Evolutionary conservation across 2,113 vertebrate genomes (phyloP), one percentile per base, ranked within the genome.

Genomic region (Brevimyrus niger): DNA sequence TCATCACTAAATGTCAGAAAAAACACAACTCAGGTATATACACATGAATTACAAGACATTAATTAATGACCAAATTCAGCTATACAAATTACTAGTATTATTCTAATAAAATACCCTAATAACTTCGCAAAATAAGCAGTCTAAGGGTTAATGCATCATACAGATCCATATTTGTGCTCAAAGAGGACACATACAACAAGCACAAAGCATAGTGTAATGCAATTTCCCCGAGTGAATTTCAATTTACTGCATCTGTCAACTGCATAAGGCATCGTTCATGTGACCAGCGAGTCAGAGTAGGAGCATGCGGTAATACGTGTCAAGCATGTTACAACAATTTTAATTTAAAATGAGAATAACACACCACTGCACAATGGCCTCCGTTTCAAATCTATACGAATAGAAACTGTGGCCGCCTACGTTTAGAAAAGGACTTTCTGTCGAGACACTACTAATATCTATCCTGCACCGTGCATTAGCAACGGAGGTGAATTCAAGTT

Each of bases 291-390:
- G n/a, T 31, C 61, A 31, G 61, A 69, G 61, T 27, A 27, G 27
- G 13, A 19, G 73, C 31, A 42, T 42, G 73, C 73, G 7, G 31
- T 42, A 27, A n/a, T 80, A 38, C 69, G 17, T 42, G 35, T 47
- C 82, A 84, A n/a, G 82, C 82, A 84, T 19, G 17, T 82, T 44
- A 82, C 13, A 82, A 23, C 38, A 44, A 23, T 44, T 42, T 42
- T 19, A 21, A 55, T 55, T 23, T 55, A 46, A 47, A 84, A 19
- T 23, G 38, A 47, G 11, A 46, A 19, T 47, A 42, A 83, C 38
- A 47, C 15, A 47, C 10, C 82, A 21, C 44, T 84, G 85, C 50
- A 87, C 85, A 31, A 47, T 87, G 85, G 85, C 85, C 85, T 87
- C 50, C 48, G 50, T 55, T 21, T 23, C 21, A 47, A 84, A 46